These are phyloP conservation scores for Paracentrotus lividus DNA, from an alignment of 53 echinoderm and acorn worm genomes.

Conservation along the genomic window DNA sequence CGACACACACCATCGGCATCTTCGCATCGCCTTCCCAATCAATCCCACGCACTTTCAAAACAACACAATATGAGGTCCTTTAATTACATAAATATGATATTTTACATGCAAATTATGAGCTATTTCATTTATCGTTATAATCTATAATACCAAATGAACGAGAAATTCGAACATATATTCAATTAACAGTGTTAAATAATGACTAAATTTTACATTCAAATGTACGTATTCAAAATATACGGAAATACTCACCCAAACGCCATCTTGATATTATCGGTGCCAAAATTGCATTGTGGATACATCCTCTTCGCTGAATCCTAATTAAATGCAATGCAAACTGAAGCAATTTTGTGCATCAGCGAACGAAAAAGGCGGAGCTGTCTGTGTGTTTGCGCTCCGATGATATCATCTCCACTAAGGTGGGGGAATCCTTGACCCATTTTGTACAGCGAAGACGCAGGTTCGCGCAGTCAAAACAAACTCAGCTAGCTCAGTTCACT, in stretches of 20 bases:
- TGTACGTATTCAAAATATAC: conserved; percentile 61
- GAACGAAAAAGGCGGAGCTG: conserved; percentile 61
- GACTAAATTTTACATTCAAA: neutral
- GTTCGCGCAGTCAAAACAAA: no score
- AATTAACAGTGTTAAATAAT: neutral
- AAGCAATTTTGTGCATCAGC: conserved; percentile 17
- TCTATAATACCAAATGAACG: neutral
- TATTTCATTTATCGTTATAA: neutral
- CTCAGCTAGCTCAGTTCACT: no score
- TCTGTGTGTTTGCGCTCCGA: conserved; percentile 43
- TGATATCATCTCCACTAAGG: conserved; percentile 60
- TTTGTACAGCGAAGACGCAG: conserved; percentile 13
- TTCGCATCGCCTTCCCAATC: no score
- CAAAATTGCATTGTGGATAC: conserved; percentile 60
- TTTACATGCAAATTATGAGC: neutral
- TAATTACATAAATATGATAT: neutral
- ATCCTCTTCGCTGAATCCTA: conserved; percentile 50
- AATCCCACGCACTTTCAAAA: conserved; percentile 52
- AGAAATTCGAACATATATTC: neutral
- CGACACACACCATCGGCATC: no score
- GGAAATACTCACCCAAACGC: conserved; percentile 70
- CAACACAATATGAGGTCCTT: conserved; percentile 32
- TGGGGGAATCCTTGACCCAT: conserved; percentile 46
- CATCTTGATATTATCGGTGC: conserved; percentile 50
- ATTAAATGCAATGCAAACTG: neutral